A percentile compares a stretch with the other conserved stretches of the same genome.
These are phyloP conservation scores for Chloebia gouldiae DNA, from an alignment of 2,113 vertebrate genomes.

Conservation along the genomic window DNA sequence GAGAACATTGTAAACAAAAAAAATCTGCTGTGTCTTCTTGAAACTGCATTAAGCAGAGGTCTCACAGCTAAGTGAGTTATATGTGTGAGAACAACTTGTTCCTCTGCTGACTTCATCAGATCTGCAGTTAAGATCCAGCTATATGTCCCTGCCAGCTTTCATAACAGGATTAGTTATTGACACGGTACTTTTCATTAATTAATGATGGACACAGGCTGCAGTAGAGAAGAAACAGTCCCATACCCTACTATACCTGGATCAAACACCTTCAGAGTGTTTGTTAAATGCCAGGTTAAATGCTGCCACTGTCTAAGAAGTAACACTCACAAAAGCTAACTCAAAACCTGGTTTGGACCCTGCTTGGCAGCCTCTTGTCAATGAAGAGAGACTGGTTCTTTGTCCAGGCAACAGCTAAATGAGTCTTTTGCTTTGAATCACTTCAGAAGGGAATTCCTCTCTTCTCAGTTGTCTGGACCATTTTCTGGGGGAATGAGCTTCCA, in stretches of 20 bases:
- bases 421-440: background rate
- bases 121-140: background rate
- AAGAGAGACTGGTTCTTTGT: background rate
- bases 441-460: background rate
- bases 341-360: background rate
- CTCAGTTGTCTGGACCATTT: background rate
- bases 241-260: background rate
- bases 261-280: background rate
- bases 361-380: background rate
- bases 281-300: background rate
- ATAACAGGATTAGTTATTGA: background rate
- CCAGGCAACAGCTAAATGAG: background rate
- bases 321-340: background rate
- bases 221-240: background rate
- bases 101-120: background rate
- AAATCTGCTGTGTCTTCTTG: background rate
- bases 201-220: background rate
- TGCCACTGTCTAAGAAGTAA: background rate
- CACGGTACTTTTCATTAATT: background rate
- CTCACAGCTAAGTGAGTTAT: background rate
- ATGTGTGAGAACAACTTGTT: background rate
- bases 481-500: background rate
- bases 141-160: background rate
- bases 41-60: background rate
- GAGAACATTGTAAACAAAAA: background rate